phyloP scores from a whole-genome alignment of 2,888 invertebrate genomes.

The Plagiodera versicolora region DNA sequence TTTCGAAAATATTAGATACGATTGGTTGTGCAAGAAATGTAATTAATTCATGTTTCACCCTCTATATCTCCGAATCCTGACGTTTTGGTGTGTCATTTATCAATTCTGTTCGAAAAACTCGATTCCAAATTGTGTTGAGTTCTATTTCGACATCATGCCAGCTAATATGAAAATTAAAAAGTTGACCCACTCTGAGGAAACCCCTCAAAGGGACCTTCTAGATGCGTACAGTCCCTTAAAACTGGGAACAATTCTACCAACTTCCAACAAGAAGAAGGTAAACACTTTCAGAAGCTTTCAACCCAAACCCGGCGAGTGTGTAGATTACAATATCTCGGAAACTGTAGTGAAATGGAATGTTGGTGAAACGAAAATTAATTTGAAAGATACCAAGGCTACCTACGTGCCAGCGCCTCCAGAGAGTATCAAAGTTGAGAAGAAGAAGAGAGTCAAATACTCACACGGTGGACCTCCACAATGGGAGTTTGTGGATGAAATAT shows the following conservation, averaged over 20 bases:
- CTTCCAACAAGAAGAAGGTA: slow-evolving; percentile 26
- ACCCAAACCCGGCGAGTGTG: slow-evolving; percentile 34
- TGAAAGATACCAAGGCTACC: slow-evolving; percentile 37
- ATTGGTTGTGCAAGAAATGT: too few relatives aligned
- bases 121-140: slow-evolving; percentile 2
- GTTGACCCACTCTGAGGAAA: neutral
- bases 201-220: slow-evolving; percentile 15
- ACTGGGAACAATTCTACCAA: slow-evolving; percentile 37
- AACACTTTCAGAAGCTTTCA: slow-evolving; percentile 33
- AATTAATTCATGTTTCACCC: neutral
- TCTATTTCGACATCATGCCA: neutral
- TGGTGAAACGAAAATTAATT: slow-evolving; percentile 40
- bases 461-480: slow-evolving; percentile 42
- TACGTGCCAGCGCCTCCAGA: slow-evolving; percentile 41
- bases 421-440: slow-evolving; percentile 20
- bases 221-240: slow-evolving; percentile 30
- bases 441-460: slow-evolving; percentile 5
- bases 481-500: slow-evolving; percentile 44
- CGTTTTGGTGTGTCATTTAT: slow-evolving; percentile 2
- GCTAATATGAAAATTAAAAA: slow-evolving; percentile 5
- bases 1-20: too few relatives aligned
- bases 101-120: neutral
- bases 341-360: slow-evolving; percentile 33
- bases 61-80: neutral
- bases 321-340: slow-evolving; percentile 44